Base-by-base conservation (phyloP, 2,797 vertebrate species). In the Fundulus diaphanus region DNA sequence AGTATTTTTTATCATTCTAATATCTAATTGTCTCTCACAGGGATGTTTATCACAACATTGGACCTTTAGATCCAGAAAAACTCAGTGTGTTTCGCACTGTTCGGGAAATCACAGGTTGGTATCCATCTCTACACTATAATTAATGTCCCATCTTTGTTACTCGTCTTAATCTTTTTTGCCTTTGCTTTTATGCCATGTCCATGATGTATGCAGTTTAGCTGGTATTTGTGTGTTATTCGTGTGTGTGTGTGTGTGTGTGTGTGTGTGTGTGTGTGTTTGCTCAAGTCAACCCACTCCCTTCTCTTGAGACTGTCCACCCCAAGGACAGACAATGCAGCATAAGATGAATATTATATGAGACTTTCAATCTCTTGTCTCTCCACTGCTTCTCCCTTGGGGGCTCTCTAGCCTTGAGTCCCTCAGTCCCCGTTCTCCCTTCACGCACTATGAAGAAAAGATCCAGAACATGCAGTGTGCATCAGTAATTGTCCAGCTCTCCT, bases 51-150 rank as follows among this genome's bases (percentile, higher is more conserved):
- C 98, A 99, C 92, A 96, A 96, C 49, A 98, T 99, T 0, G 96
- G 96, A 69, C 97, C 98, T 7, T 90, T 99, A 92, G 97, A 99
- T 81, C 98, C 98, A 11, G 97, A 99, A 87, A 99, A 99, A 87
- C 94, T 99, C 70, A 98, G 95, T 35, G 95, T 99, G 20, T 99
- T 99, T 82, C 96, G 96, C 82, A 99, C 97, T 0, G 98, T 99
- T 79, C 94, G 97, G 82, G 98, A 99, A 91, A 97, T 99, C 90
- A 99, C 98, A 93, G 98, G 98, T 99, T 80, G 86, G 90, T 71
- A 31, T 33, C 13, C 48, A 9, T 52, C 56, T 46, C 29, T 31
- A 65, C 70, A 61, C n/a, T 0, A 77, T 68, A 1, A 27, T 9
- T 29, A 29, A 66, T 66, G 40, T 15, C 7, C 22, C 37, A 15